phyloP scores from a whole-genome alignment of 1,140 invertebrate species.

The Bombus affinis region DNA sequence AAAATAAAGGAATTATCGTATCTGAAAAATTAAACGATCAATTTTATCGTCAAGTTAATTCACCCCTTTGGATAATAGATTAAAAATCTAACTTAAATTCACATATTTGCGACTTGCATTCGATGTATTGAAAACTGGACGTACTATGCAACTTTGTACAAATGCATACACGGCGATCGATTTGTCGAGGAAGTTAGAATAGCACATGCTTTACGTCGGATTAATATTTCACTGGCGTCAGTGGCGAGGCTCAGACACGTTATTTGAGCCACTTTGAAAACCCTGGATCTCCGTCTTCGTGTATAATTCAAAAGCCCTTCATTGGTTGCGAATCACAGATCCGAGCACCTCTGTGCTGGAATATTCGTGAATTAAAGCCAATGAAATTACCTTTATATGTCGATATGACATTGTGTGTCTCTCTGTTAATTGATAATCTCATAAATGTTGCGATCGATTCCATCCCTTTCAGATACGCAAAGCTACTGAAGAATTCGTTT shows the following conservation, averaged over 20 bases:
- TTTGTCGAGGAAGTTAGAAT: conserved; percentile 26
- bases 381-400: neutral
- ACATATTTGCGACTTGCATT: too few species aligned
- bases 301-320: conserved; percentile 33
- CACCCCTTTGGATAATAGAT: too few species aligned
- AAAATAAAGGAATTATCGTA: too few species aligned
- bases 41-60: too few species aligned
- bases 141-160: neutral
- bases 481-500: neutral
- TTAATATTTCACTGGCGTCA: conserved; percentile 60
- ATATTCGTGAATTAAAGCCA: conserved; percentile 1
- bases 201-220: conserved; percentile 40
- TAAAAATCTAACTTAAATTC: too few species aligned
- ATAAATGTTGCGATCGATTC: conserved; percentile 3
- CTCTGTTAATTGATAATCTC: neutral
- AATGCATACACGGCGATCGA: conserved; percentile 37
- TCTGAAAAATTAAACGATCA: too few species aligned
- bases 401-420: neutral
- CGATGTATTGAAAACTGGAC: neutral
- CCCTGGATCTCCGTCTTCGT: conserved; percentile 18
- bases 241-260: conserved; percentile 23
- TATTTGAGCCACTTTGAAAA: conserved; percentile 50
- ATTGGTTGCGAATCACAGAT: conserved; percentile 25
- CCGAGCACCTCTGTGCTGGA: neutral
- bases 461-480: neutral